These are phyloP conservation scores for Ctenomys sociabilis DNA, from an alignment of 2,113 vertebrate species.

Conservation along the genomic window DNA sequence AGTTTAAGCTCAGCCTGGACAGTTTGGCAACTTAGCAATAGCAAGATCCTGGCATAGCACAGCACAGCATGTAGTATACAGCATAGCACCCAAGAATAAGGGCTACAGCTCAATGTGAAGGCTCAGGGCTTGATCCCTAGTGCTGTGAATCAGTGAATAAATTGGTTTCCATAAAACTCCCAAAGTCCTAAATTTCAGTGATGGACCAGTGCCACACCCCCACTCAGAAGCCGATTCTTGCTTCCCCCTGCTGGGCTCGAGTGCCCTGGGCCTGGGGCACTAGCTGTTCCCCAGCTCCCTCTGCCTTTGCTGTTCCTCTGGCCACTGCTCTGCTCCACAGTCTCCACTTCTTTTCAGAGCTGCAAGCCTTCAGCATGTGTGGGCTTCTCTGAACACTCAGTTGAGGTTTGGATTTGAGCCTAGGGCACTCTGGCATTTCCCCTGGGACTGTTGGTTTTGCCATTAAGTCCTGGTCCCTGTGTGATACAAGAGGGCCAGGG, in stretches of 20 bases:
- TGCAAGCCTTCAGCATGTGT: not conserved
- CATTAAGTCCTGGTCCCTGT: slow-evolving; percentile 18
- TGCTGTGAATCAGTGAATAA: not conserved
- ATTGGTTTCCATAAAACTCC: not conserved
- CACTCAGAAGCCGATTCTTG: rapidly evolving
- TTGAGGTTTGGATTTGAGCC: not conserved
- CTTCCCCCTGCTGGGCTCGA: not conserved
- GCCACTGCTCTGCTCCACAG: not conserved
- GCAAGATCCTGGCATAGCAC: not conserved
- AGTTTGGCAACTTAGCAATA: not conserved
- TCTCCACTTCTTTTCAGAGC: not conserved
- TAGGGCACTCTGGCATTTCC: not conserved
- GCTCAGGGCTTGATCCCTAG: not conserved
- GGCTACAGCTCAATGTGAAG: not conserved
- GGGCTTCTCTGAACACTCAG: not conserved
- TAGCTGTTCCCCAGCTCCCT: not conserved
- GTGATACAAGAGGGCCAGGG: not conserved
- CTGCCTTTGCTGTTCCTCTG: not conserved
- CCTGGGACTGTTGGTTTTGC: slow-evolving; percentile 62
- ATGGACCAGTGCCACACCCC: rapidly evolving
- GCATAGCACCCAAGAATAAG: not conserved
- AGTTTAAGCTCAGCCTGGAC: not conserved
- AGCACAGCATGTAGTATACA: not conserved
- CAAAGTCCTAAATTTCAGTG: not conserved
- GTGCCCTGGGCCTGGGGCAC: not conserved